Percentiles rank a stretch among this genome's conserved stretches.
Evolutionary conservation across 2,797 vertebrate species (phyloP).

Genomic region (Mus caroli): DNA sequence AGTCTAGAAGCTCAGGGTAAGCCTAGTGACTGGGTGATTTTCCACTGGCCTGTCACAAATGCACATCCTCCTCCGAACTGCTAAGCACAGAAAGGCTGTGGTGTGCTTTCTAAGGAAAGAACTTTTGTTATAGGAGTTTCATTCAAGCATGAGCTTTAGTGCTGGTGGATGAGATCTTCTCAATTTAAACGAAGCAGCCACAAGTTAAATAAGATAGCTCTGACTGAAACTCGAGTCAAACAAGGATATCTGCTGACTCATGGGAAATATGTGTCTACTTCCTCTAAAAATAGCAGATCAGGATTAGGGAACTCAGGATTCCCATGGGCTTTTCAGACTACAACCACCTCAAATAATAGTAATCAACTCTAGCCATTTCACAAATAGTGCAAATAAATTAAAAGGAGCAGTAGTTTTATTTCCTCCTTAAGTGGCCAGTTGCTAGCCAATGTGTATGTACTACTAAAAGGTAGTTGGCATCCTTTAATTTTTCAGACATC

Average conservation of each 20-base stretch:
- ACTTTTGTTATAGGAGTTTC: accelerated
- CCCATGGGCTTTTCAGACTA: not conserved
- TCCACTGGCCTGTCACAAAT: not conserved
- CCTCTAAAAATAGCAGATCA: not conserved
- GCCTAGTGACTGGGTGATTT: not conserved
- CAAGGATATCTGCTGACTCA: not conserved
- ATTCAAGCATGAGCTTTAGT: no score
- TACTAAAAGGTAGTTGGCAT: not conserved
- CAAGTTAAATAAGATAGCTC: not conserved
- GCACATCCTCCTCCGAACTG: not conserved
- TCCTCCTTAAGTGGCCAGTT: not conserved
- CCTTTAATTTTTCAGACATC: not conserved
- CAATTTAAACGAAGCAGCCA: not conserved
- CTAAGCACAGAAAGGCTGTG: not conserved
- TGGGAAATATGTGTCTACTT: not conserved
- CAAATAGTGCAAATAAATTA: not conserved
- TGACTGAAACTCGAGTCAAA: not conserved
- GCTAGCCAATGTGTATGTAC: not conserved
- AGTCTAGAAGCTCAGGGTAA: not conserved
- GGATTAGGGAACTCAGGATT: not conserved
- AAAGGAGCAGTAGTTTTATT: not conserved
- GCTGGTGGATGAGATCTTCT: not conserved
- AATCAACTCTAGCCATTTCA: not conserved
- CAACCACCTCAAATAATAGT: not conserved
- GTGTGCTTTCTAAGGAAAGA: not conserved